Evolutionary conservation across 23 tunicate genomes (phyloP).

Genomic region (Trididemnum nubilum): DNA sequence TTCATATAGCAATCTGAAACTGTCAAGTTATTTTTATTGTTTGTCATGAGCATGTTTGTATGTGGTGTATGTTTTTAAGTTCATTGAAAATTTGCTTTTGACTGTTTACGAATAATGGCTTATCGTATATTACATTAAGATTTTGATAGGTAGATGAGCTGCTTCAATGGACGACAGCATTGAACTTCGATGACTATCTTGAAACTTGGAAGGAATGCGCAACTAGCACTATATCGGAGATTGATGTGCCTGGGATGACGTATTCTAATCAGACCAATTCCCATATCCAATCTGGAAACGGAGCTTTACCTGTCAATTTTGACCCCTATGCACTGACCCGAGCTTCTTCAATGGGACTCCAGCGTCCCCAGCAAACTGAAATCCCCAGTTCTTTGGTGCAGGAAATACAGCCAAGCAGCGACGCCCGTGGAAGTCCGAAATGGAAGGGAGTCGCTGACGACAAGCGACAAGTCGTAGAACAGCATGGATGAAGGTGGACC

Average conservation of each 20-base stretch:
- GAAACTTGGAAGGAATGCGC: slow-evolving; percentile 86
- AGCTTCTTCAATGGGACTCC: slow-evolving; percentile 48
- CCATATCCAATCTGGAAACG: neutral
- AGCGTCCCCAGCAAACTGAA: neutral
- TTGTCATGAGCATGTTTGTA: no score
- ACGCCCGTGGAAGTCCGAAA: neutral
- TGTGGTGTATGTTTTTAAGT: no score
- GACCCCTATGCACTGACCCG: slow-evolving; percentile 61
- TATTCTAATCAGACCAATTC: neutral
- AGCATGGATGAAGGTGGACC: no score
- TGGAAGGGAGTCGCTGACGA: neutral
- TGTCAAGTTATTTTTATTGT: no score
- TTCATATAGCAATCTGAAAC: no score
- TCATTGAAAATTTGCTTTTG: no score
- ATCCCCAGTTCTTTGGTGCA: neutral
- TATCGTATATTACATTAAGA: no score
- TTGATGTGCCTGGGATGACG: slow-evolving; percentile 36
- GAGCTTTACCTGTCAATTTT: slow-evolving; percentile 22
- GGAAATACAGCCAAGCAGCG: neutral
- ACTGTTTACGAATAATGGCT: no score
- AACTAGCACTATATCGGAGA: slow-evolving; percentile 79
- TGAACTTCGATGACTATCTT: slow-evolving; percentile 87
- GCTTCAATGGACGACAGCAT: slow-evolving; percentile 90
- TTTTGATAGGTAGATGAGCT: slow-evolving; percentile 81
- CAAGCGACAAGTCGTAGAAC: neutral